phyloP scores from a whole-genome alignment of 2,797 vertebrate species.

The Poeciliopsis gracilis region DNA sequence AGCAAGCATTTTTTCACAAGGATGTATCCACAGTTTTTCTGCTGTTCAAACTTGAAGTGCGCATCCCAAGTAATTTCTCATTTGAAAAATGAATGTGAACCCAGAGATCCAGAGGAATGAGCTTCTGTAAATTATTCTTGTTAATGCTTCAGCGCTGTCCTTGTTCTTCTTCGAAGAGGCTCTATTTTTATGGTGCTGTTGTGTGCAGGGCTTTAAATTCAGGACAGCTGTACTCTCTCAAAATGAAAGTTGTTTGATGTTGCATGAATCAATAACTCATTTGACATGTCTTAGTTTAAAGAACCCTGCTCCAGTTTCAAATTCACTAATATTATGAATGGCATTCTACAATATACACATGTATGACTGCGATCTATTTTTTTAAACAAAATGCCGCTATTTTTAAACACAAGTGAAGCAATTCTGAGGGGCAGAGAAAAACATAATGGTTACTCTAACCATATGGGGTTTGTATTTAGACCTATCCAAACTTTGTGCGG shows the following conservation, averaged over 20 bases:
- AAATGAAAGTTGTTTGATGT: constrained; percentile 1
- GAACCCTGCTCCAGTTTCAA: not conserved
- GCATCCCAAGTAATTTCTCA: not conserved
- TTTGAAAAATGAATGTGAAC: not conserved
- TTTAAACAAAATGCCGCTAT: not conserved
- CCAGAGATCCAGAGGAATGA: not conserved
- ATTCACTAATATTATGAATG: not conserved
- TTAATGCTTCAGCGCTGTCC: not conserved
- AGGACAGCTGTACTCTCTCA: constrained; percentile 1
- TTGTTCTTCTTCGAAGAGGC: not conserved
- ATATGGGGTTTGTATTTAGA: not conserved
- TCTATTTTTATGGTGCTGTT: not conserved
- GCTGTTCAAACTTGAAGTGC: not conserved
- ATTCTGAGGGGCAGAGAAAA: not conserved
- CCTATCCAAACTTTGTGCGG: constrained; percentile 1
- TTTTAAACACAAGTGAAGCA: not conserved
- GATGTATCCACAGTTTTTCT: not conserved
- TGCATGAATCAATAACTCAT: not conserved
- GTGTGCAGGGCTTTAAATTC: not conserved
- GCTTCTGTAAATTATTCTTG: not conserved
- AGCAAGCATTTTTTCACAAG: not conserved
- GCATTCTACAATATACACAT: not conserved
- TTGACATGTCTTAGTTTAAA: not conserved
- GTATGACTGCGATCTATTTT: not conserved
- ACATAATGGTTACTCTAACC: not conserved